A percentile compares a stretch with the other conserved stretches of the same genome.
Evolutionary conservation across 2,888 invertebrate species (phyloP).

Genomic region (Ophion ventricosus): DNA sequence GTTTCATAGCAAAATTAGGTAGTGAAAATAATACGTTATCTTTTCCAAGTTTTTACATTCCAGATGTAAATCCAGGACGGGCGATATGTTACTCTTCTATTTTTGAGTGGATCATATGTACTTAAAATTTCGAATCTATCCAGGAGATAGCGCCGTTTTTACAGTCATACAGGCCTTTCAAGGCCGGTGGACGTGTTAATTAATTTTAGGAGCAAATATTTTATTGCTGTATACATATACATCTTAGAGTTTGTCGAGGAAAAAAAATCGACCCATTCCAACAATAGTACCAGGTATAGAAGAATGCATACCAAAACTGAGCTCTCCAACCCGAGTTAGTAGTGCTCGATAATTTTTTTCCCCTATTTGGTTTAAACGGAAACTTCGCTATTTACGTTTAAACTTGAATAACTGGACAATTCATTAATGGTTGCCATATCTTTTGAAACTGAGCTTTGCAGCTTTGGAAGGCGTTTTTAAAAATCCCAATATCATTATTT

Average conservation of each 20-base stretch:
- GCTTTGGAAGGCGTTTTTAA: background rate
- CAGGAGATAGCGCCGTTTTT: slow-evolving; percentile 28
- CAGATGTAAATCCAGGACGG: slow-evolving; percentile 26
- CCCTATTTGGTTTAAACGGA: background rate
- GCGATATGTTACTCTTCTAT: slow-evolving; percentile 21
- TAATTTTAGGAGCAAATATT: slow-evolving; percentile 55
- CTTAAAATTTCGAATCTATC: slow-evolving; percentile 37
- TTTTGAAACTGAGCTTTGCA: background rate
- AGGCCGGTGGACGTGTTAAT: slow-evolving; percentile 57
- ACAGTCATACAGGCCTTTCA: slow-evolving; percentile 35
- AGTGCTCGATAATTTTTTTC: background rate
- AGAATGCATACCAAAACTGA: background rate
- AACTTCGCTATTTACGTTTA: background rate
- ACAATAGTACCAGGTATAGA: background rate
- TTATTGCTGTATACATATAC: slow-evolving; percentile 16
- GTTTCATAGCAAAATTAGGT: slow-evolving; percentile 35
- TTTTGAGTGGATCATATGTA: slow-evolving; percentile 31
- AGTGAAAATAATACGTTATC: slow-evolving; percentile 20
- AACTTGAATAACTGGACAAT: background rate
- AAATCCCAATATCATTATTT: background rate
- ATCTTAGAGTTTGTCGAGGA: slow-evolving; percentile 11
- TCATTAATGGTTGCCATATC: background rate
- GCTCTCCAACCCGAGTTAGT: background rate
- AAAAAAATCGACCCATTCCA: background rate
- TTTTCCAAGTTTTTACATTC: slow-evolving; percentile 49